Evolutionary conservation across 2,113 vertebrate genomes (phyloP), one percentile per base, ranked within the genome.

Genomic region (Clarias magur): DNA sequence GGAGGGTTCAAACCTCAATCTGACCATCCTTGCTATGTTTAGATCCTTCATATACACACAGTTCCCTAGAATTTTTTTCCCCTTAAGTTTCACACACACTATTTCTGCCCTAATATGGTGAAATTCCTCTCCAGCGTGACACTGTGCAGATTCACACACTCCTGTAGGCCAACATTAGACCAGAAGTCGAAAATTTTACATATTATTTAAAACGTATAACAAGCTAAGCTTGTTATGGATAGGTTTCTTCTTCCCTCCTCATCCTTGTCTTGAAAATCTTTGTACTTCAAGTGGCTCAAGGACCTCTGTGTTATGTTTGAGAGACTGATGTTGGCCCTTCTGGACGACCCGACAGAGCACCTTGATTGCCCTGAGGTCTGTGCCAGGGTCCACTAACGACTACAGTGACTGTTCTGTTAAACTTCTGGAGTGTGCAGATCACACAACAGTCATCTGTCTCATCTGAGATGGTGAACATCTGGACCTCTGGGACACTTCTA

Each of bases 71-170:
- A 25, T 48, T 73, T 57, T 62, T 81, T 81, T 80, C 13, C 19
- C 53, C 25, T 11, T 25, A n/a, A 48, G 53, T 57, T 85, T 68
- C 73, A 73, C 30, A 57, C 34, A 21, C 59, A 25, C 42, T 53
- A 15, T 80, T 70, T 82, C 68, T 86, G 63, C 75, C 86, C 80
- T 80, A 88, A 89, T 89, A 89, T 89, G 89, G 89, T 23, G 21
- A 89, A 80, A 88, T 75, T 80, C 84, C 21, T 70, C 73, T 83
- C 25, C 62, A 42, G 53, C 72, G 56, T 53, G 54, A 79, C 59
- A 67, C 59, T 82, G 63, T 76, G n/a, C 62, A 82, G 23, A 81
- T 80, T 63, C 42, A 81, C 79, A 81, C 30, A 81, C 17, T 62
- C 57, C 19, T 0, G 27, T 81, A 15, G 57, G 79, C 30, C 19